These are phyloP conservation scores for Vulpes lagopus DNA, from an alignment of 2,113 vertebrate species.

Conservation along the genomic window DNA sequence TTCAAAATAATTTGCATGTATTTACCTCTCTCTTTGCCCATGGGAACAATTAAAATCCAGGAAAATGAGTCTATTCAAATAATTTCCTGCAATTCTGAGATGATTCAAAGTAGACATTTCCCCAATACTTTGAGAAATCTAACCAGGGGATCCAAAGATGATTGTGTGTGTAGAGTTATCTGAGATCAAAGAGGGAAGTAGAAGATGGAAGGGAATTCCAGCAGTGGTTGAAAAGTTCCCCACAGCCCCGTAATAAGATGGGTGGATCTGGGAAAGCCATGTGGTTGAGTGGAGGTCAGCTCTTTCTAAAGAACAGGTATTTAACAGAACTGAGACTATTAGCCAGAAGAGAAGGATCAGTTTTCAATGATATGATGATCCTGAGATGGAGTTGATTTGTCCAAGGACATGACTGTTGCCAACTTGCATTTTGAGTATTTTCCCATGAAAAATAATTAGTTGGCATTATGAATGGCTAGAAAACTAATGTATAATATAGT, in stretches of 20 bases:
- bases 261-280: background rate
- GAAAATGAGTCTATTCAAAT: slow-evolving; percentile 55
- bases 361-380: background rate
- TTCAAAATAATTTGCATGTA: slow-evolving; percentile 51
- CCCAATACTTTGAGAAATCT: background rate
- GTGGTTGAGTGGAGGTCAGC: background rate
- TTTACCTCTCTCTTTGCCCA: background rate
- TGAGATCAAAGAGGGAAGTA: slow-evolving; percentile 67
- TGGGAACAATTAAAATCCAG: slow-evolving; percentile 47
- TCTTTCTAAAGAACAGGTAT: slow-evolving; percentile 29
- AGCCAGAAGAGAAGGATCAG: background rate
- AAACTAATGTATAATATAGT: background rate
- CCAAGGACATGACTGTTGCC: slow-evolving; percentile 15
- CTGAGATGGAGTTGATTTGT: background rate
- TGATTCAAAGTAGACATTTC: slow-evolving; percentile 37
- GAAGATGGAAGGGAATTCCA: slow-evolving; percentile 60
- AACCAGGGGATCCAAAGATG: background rate
- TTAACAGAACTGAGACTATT: slow-evolving; percentile 18
- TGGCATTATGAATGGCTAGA: background rate
- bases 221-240: slow-evolving; percentile 65
- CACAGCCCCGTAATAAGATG: background rate
- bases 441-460: background rate
- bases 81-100: slow-evolving; percentile 52
- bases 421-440: slow-evolving; percentile 44
- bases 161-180: background rate